Base-by-base conservation (phyloP, 2,888 invertebrate genomes). In the Eugnorisma glareosa region DNA sequence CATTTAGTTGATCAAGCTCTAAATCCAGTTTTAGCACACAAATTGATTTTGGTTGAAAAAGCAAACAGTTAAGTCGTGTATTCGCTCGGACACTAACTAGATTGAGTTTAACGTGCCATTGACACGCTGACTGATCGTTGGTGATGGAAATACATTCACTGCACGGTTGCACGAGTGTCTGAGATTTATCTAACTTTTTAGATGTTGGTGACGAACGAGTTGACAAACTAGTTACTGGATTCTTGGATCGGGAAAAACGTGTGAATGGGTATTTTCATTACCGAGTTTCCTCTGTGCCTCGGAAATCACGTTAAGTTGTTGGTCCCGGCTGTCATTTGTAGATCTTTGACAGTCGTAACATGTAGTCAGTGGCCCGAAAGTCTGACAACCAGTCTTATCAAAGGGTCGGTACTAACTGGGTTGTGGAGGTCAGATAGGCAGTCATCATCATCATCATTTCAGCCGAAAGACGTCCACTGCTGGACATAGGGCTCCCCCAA, bases 31-130 rank as follows among this genome's bases (percentile, higher is more conserved):
- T 74, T 63, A 45, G 37, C 75, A 75, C 82, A 67, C 37, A 48
- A 54, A 74, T 82, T 63, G 37, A 75, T 75, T 82, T 64, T 57
- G 54, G 75, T 48, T 63, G 31, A 67, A 82, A 79, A 67, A 63
- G 31, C 45, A 74, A 61, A 68, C 75, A 68, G 75, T 79, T 79
- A 31, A 67, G 13, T 45, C 45, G 67, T 73, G 48, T 63, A 82
- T 67, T 82, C 31, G 54, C 35, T 67, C 18, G 45, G 24, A 63
- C 43, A 68, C 54, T 82, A 79, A 79, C 82, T 82, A 7, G 54
- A 75, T 82, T 67, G 13, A 28, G n/a, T 64, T 37, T 68, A 82
- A 75, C 67, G 63, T 54, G 57, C 54, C 13, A 48, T 75, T 45
- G 35, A 64, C 82, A 57, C 48, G 37, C 68, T 75, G 67, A 37